phyloP scores from a whole-genome alignment of 2,888 invertebrate species.

The Sabatieria punctata region DNA sequence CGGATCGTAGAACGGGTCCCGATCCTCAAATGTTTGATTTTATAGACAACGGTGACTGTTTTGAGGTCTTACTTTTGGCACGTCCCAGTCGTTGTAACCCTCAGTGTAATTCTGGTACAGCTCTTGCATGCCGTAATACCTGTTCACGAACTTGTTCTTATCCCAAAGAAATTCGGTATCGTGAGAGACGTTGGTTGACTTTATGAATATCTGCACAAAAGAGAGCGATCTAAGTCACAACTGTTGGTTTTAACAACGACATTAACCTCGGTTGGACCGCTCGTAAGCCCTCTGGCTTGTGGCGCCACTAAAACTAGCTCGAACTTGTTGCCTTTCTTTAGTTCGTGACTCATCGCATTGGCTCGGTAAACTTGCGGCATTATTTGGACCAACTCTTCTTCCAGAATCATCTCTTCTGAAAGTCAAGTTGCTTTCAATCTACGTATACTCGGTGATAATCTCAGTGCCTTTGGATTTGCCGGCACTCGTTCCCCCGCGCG shows the following conservation, averaged over 20 bases:
- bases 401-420: slow-evolving; percentile 31
- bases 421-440: not conserved
- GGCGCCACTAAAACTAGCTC: slow-evolving; percentile 41
- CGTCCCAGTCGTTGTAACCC: slow-evolving; percentile 37
- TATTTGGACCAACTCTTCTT: slow-evolving; percentile 41
- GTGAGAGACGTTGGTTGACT: slow-evolving; percentile 38
- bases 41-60: not conserved
- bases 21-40: slow-evolving; percentile 28
- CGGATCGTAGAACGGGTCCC: slow-evolving; percentile 42
- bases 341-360: slow-evolving; percentile 41
- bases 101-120: slow-evolving; percentile 41
- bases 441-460: not conserved
- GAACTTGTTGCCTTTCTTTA: slow-evolving; percentile 40
- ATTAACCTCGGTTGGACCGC: slow-evolving; percentile 36
- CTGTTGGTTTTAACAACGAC: not conserved
- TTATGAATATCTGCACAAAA: slow-evolving; percentile 33
- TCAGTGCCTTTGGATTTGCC: not conserved
- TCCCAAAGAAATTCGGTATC: slow-evolving; percentile 41
- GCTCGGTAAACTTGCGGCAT: slow-evolving; percentile 41
- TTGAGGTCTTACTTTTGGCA: slow-evolving; percentile 32
- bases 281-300: slow-evolving; percentile 37
- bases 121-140: slow-evolving; percentile 42
- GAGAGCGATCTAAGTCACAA: no score
- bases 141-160: slow-evolving; percentile 39
- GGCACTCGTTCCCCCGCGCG: not conserved